Conservation (phyloP, 2,797 vertebrate species). For the Pseudochirops corinnae region DNA sequence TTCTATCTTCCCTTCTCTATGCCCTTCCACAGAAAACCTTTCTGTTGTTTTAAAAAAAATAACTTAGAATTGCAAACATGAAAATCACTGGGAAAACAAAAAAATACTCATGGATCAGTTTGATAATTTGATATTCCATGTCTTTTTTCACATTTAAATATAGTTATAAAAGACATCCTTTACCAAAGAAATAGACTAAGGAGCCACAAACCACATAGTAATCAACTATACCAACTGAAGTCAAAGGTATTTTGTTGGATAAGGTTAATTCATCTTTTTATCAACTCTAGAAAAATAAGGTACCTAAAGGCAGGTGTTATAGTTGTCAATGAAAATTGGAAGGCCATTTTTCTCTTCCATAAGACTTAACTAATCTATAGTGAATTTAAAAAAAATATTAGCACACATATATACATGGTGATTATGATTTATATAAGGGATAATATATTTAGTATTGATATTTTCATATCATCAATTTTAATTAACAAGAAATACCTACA, state of each 20-base stretch:
- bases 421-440: slow-evolving; percentile 37
- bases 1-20: not conserved
- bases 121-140: not conserved
- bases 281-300: not conserved
- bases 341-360: not conserved
- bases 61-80: not conserved
- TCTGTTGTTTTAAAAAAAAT: not conserved
- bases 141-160: not conserved
- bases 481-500: slow-evolving; percentile 40
- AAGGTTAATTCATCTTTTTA: not conserved
- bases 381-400: not conserved
- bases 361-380: slow-evolving; percentile 50
- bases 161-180: not conserved
- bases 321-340: slow-evolving; percentile 2
- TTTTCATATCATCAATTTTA: slow-evolving; percentile 51
- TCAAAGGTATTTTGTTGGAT: not conserved
- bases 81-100: not conserved
- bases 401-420: slow-evolving; percentile 2
- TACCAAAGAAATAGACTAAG: not conserved
- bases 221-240: not conserved
- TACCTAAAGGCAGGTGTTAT: not conserved
- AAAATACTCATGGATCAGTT: not conserved
- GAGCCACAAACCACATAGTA: not conserved
- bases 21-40: not conserved
- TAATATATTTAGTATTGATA: slow-evolving; percentile 48